These are phyloP conservation scores for Chloropsis cyanopogon DNA, from an alignment of 2,113 vertebrate species.

Conservation along the genomic window DNA sequence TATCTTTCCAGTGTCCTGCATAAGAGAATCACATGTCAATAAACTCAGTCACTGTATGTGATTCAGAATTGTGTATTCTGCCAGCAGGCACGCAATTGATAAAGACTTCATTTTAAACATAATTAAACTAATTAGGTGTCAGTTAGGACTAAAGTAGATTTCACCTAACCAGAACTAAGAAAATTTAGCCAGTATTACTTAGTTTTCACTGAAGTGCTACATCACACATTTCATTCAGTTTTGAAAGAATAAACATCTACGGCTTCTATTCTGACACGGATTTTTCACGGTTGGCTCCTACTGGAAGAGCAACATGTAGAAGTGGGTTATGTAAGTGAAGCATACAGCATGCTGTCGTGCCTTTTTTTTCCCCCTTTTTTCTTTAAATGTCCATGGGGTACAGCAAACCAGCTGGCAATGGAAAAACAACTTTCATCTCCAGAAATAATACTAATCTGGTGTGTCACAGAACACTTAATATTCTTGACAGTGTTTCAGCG, in stretches of 20 bases:
- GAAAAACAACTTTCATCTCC: constrained; percentile 1
- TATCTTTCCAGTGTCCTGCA: constrained; percentile 31
- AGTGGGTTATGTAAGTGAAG: not conserved
- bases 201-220: not conserved
- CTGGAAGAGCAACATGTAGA: not conserved
- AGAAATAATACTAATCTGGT: not conserved
- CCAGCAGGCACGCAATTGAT: not conserved
- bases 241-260: not conserved
- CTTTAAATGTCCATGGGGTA: not conserved
- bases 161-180: not conserved
- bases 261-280: not conserved
- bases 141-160: not conserved
- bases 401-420: not conserved
- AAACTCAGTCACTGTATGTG: not conserved
- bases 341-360: not conserved
- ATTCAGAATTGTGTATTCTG: not conserved
- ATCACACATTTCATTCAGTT: not conserved
- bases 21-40: constrained; percentile 18
- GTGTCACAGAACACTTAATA: not conserved
- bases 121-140: not conserved
- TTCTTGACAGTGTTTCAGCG: not conserved
- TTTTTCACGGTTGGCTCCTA: not conserved
- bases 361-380: not conserved
- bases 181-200: not conserved
- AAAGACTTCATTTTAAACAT: not conserved